These are phyloP conservation scores for Monomorium pharaonis DNA, from an alignment of 1,140 invertebrate species.

Conservation along the genomic window DNA sequence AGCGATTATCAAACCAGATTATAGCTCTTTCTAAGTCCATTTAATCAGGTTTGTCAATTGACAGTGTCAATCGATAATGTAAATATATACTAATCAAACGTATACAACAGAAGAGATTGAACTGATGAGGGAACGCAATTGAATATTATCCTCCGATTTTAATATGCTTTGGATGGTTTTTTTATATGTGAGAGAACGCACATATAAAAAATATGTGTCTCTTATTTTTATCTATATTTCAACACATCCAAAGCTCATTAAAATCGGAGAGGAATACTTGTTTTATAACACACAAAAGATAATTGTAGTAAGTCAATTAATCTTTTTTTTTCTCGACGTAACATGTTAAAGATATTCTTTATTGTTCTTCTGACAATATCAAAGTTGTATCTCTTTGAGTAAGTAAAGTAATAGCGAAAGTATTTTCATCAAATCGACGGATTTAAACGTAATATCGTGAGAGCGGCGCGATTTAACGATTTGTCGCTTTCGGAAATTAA, in stretches of 20 bases:
- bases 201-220: too few species aligned
- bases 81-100: neutral
- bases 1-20: neutral
- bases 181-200: too few species aligned
- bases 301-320: neutral
- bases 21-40: neutral
- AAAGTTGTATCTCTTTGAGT: neutral
- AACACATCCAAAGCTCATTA: too few species aligned
- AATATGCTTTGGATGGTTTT: too few species aligned
- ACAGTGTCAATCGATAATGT: neutral
- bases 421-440: conserved; percentile 4
- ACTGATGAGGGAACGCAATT: too few species aligned
- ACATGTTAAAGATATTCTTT: neutral
- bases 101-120: neutral
- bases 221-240: too few species aligned
- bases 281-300: neutral
- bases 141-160: too few species aligned
- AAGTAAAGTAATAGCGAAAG: neutral
- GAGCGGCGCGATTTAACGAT: conserved; percentile 15
- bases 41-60: neutral
- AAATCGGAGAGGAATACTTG: too few species aligned
- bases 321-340: neutral
- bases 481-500: conserved; percentile 41
- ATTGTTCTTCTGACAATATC: neutral
- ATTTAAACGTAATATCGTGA: conserved; percentile 7